Evolutionary conservation across 2,888 invertebrate genomes (phyloP), one percentile per base, ranked within the genome.

Genomic region (Chalcis sispes): DNA sequence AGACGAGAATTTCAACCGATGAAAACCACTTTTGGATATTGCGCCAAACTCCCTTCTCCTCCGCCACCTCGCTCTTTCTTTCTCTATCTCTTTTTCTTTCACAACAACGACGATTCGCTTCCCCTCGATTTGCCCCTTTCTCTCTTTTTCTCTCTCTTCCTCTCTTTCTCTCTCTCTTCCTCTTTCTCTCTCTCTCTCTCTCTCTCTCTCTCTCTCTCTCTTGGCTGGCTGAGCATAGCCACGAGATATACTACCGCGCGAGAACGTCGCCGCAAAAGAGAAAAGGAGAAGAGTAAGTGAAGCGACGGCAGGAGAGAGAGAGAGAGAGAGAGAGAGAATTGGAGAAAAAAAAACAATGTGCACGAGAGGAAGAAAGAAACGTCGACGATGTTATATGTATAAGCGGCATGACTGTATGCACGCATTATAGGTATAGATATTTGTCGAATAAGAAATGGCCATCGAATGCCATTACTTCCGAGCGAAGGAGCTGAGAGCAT

Each of bases 1-100:
- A 58, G 29, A 72, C 40, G 52, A 56, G 50, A 54, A 67, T 76
- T 56, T 20, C 20, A 67, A 74, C 71, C 74, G 77, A 74, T 77
- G 77, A 71, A 77, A 77, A 77, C 62, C 77, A 77, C 77, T 77
- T 77, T 77, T 77, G 74, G 77, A 74, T 77, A 77, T 77, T 77
- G 74, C 71, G 70, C 48, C 50, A 54, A 69, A 73, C 65, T 56
- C 69, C 20, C 29, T 54, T 20, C 23, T n/a, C n/a, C n/a, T n/a
- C n/a, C n/a, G n/a, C n/a, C n/a, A n/a, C n/a, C n/a, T n/a, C n/a
- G n/a, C n/a, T n/a, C n/a, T n/a, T n/a, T n/a, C n/a, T n/a, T n/a
- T n/a, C n/a, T n/a, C n/a, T n/a, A n/a, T n/a, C n/a, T n/a, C n/a
- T n/a, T n/a, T n/a, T n/a, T n/a, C n/a, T n/a, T n/a, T n/a, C n/a